Percentiles rank a stretch among this genome's conserved stretches.
phyloP scores from a whole-genome alignment of 2,113 vertebrate genomes.

The Cettia cetti region DNA sequence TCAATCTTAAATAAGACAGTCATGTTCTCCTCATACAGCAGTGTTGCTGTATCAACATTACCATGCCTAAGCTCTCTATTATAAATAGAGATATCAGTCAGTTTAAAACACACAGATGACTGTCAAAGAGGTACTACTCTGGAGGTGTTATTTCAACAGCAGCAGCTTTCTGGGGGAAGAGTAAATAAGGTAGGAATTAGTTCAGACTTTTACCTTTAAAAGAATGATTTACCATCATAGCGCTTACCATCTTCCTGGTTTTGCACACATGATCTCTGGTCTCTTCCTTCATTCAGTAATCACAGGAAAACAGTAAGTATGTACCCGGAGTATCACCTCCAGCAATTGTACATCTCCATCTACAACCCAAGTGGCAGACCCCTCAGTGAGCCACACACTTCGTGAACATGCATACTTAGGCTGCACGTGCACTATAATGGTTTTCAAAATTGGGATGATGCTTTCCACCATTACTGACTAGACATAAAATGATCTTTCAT shows the following conservation, averaged over 20 bases:
- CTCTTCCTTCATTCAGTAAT: not conserved
- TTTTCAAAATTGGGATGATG: not conserved
- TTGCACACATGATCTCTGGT: accelerated
- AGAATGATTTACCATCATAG: not conserved
- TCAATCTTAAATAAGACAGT: constrained; percentile 40
- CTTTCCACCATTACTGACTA: not conserved
- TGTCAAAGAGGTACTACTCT: not conserved
- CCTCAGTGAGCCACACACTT: not conserved
- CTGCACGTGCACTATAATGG: not conserved
- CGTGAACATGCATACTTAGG: not conserved
- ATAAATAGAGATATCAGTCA: constrained; percentile 30
- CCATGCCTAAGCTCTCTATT: constrained; percentile 25
- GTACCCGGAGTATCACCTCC: not conserved
- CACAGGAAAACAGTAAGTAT: not conserved
- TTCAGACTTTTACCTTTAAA: not conserved
- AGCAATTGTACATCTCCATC: not conserved
- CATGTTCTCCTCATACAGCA: constrained; percentile 29
- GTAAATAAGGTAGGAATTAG: not conserved
- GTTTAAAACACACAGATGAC: constrained; percentile 29
- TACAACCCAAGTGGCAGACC: not conserved
- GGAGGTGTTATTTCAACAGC: not conserved
- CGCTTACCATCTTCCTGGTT: not conserved
- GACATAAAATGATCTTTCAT: not conserved
- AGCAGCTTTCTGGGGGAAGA: not conserved
- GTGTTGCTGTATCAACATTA: constrained; percentile 47